Base-by-base conservation (phyloP, 2,113 vertebrate genomes). In the Sander vitreus region DNA sequence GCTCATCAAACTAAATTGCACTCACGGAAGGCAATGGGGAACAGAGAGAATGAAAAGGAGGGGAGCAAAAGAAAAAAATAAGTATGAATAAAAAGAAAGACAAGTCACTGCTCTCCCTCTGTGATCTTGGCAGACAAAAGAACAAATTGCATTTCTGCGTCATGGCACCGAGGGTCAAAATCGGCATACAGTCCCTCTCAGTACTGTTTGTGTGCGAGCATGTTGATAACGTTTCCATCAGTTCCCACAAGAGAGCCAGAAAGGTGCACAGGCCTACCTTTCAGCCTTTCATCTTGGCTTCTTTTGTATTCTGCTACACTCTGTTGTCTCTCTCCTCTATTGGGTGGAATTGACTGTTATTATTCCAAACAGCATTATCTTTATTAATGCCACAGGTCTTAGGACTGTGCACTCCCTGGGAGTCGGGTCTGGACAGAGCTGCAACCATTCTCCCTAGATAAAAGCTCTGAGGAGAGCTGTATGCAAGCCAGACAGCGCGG, bases 351-450 rank as follows among this genome's bases (percentile, higher is more conserved):
- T 94, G 93, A 78, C 89, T 84, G 90, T 94, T 93, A 94, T 94
- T 95, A 94, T 94, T 94, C 92, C 94, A 94, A 95, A 94, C 91
- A 93, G 91, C 86, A 92, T 93, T 93, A 92, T 93, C 85, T 90
- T 94, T 92, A 94, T 93, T 92, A 93, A 93, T 86, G 94, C 91
- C 81, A 92, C 91, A 88, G 93, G 92, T 91, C 92, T 91, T 73
- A 47, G 83, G 85, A 88, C 84, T 55, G 70, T 85, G 91, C 91
- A 90, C 92, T 92, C 80, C 58, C 75, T 11, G 78, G 80, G 85
- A 88, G 88, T 81, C 30, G n/a, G 83, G 75, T 87, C 90, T 80
- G 87, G 82, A 65, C 67, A 59, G 88, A 84, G 78, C 84, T 72
- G 89, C 83, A 67, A 71, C 80, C 93, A 92, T 91, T 93, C 88